Conservation (phyloP, 2,888 invertebrate species). For the Phengaris arion region DNA sequence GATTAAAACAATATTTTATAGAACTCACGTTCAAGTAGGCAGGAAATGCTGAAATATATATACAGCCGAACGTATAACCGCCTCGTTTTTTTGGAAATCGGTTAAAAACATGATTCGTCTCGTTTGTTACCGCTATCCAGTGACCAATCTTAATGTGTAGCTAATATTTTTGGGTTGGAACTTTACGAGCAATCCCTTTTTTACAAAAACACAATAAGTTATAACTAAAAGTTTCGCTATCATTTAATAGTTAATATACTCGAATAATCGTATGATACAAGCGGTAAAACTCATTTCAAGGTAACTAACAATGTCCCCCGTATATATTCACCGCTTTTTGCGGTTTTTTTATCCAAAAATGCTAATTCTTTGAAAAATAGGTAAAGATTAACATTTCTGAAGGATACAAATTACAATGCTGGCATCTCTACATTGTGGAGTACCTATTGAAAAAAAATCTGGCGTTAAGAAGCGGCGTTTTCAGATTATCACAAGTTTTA, state of each 20-base stretch:
- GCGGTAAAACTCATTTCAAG: not conserved
- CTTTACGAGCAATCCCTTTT: not conserved
- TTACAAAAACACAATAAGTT: not conserved
- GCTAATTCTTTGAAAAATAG: slow-evolving; percentile 5
- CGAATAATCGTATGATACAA: not conserved
- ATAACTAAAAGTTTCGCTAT: not conserved
- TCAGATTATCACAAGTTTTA: slow-evolving; percentile 9
- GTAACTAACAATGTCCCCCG: not conserved
- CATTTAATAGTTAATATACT: not conserved
- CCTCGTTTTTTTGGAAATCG: no score
- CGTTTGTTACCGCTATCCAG: no score
- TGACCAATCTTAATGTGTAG: no score
- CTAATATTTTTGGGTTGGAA: no score
- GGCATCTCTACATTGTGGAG: not conserved
- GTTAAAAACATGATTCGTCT: no score
- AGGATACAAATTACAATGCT: not conserved
- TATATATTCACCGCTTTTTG: not conserved
- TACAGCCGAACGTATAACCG: no score
- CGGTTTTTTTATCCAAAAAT: not conserved
- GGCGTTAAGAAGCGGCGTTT: slow-evolving; percentile 15
- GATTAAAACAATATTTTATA: no score
- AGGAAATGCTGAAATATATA: no score
- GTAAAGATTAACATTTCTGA: slow-evolving; percentile 12
- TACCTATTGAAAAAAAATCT: not conserved
- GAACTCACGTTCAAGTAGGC: no score